Evolutionary conservation across 2,113 vertebrate species (phyloP).

Genomic region (Poeciliopsis occidentalis): DNA sequence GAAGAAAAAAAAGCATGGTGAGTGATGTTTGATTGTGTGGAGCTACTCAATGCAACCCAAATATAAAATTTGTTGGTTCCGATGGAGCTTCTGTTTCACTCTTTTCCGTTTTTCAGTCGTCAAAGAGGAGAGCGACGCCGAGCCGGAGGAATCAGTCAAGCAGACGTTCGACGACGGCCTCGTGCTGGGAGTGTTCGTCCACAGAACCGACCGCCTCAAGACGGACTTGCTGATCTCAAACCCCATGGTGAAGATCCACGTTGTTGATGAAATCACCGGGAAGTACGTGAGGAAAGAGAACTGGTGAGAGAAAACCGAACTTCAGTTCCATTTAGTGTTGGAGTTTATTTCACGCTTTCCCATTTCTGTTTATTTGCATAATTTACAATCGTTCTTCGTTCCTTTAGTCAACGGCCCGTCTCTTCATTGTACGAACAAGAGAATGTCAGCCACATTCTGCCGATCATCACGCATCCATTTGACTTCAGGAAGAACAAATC

Average conservation of each 20-base stretch:
- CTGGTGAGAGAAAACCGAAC: conserved; percentile 78
- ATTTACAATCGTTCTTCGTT: not conserved
- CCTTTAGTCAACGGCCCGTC: conserved; percentile 82
- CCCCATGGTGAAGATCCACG: conserved; percentile 94
- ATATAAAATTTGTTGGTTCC: not conserved
- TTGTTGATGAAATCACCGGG: conserved; percentile 88
- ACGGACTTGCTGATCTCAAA: conserved; percentile 88
- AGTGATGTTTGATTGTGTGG: not conserved
- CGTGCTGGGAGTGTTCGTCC: conserved; percentile 90
- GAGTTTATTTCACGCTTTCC: not conserved
- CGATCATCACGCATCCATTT: conserved; percentile 91
- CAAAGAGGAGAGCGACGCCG: conserved; percentile 69
- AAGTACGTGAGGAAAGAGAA: conserved; percentile 91
- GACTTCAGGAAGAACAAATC: conserved; percentile 92
- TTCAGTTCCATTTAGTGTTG: not conserved
- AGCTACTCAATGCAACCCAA: not conserved
- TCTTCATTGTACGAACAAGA: conserved; percentile 89
- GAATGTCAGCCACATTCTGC: conserved; percentile 85
- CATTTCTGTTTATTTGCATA: not conserved
- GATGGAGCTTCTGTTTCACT: not conserved
- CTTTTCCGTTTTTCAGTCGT: conserved; percentile 65
- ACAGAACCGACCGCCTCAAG: conserved; percentile 89
- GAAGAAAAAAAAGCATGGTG: conserved; percentile 83
- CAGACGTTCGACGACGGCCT: conserved; percentile 82
- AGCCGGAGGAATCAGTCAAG: conserved; percentile 67